A percentile compares a stretch with the other conserved stretches of the same genome.
phyloP scores from a whole-genome alignment of 2,113 vertebrate genomes.

The Phrynocephalus versicolor region DNA sequence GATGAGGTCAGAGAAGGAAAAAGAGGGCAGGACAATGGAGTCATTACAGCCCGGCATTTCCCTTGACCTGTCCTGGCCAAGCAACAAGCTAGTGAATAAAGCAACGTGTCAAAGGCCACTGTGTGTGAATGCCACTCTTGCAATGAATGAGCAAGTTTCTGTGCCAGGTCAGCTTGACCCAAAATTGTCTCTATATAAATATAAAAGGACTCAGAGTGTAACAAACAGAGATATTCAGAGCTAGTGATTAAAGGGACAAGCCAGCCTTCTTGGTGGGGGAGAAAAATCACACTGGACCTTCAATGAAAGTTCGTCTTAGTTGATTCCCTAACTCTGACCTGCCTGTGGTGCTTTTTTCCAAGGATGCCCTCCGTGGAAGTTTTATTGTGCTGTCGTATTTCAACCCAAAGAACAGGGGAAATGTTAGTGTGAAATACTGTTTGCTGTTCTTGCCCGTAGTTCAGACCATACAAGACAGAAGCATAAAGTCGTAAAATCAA shows the following conservation, averaged over 20 bases:
- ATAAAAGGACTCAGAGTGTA: conserved; percentile 1
- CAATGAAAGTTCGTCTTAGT: neutral
- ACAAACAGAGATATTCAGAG: neutral
- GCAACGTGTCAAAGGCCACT: neutral
- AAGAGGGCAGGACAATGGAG: neutral
- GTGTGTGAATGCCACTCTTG: conserved; percentile 12
- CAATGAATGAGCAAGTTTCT: neutral
- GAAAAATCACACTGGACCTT: neutral
- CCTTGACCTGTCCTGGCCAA: conserved; percentile 13
- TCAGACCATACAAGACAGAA: conserved; percentile 24
- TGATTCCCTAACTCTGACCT: neutral
- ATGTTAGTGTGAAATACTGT: conserved; percentile 37
- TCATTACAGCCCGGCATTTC: conserved; percentile 4
- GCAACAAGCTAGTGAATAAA: neutral
- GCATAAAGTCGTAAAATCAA: conserved; percentile 31
- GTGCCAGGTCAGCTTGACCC: conserved; percentile 23
- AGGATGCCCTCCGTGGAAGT: conserved; percentile 12
- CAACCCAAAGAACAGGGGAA: conserved; percentile 15
- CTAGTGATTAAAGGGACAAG: neutral
- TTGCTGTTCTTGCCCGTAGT: conserved; percentile 23
- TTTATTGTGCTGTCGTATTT: conserved; percentile 36
- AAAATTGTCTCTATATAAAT: conserved; percentile 32
- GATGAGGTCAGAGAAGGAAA: neutral
- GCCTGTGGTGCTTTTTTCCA: neutral
- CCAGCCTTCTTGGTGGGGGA: neutral